Percentiles rank a stretch among this genome's conserved stretches.
phyloP scores from a whole-genome alignment of 2,888 invertebrate genomes.

The Rhimphoctona megacephalus region DNA sequence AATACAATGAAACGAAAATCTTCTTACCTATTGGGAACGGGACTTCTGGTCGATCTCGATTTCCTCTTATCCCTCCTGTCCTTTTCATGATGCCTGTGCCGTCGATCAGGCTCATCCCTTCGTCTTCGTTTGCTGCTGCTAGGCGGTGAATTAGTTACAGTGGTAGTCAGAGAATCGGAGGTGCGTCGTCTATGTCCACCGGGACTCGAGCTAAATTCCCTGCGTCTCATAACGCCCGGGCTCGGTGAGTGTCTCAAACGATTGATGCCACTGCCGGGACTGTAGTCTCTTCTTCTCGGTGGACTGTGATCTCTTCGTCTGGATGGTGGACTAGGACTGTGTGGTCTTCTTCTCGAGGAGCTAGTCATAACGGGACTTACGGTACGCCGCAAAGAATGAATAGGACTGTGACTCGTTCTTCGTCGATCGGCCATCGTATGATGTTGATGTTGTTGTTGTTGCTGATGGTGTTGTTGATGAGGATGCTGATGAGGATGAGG shows the following conservation, averaged over 20 bases:
- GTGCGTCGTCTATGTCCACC: conserved; percentile 77
- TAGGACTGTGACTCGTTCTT: conserved; percentile 73
- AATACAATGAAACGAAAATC: neutral
- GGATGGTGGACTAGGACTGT: conserved; percentile 81
- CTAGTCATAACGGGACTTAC: conserved; percentile 73
- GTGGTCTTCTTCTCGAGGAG: conserved; percentile 78
- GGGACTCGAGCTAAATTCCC: conserved; percentile 81
- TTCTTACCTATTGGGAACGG: conserved; percentile 77
- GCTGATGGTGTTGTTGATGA: conserved; percentile 42
- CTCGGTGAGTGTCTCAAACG: conserved; percentile 81
- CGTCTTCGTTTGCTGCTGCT: conserved; percentile 82
- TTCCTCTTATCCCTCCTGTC: conserved; percentile 85
- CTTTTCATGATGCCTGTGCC: conserved; percentile 85
- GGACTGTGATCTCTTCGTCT: conserved; percentile 76
- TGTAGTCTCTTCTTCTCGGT: conserved; percentile 79
- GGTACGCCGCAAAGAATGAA: conserved; percentile 71
- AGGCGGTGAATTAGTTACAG: conserved; percentile 81
- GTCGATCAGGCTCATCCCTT: conserved; percentile 84
- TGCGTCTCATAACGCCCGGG: conserved; percentile 74
- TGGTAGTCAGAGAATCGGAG: conserved; percentile 75
- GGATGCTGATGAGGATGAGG: conserved; percentile 49
- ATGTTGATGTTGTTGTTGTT: conserved; percentile 51
- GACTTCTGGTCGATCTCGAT: conserved; percentile 82
- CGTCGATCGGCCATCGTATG: conserved; percentile 73
- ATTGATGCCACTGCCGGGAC: conserved; percentile 74